Conservation (phyloP, 1,140 invertebrate genomes). For the Tetramorium parvispinum region DNA sequence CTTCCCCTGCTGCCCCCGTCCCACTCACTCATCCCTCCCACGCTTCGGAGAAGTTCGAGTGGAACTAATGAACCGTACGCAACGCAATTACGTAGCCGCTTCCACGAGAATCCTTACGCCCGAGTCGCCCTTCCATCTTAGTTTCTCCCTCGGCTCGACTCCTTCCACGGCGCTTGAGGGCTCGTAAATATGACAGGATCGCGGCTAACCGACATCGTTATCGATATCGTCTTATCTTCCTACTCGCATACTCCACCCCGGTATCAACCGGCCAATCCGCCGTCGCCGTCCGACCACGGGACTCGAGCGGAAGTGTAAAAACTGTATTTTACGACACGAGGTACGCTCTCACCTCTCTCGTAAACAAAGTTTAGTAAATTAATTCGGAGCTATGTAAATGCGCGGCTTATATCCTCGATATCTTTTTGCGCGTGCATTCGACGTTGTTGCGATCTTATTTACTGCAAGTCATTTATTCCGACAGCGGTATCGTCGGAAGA, state of each 20-base stretch:
- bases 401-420: constrained; percentile 21
- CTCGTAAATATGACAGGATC: constrained; percentile 67
- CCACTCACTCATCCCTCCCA: constrained; percentile 15
- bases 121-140: constrained; percentile 15
- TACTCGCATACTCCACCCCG: constrained; percentile 21
- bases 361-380: constrained; percentile 62
- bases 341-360: constrained; percentile 47
- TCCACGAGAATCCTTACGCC: constrained; percentile 56
- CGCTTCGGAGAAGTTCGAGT: constrained; percentile 34
- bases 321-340: constrained; percentile 60
- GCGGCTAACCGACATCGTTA: constrained; percentile 62
- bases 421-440: constrained; percentile 24
- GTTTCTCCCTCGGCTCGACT: background rate
- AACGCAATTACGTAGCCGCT: constrained; percentile 69
- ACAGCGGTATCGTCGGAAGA: background rate
- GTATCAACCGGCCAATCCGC: constrained; percentile 19
- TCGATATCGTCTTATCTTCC: constrained; percentile 69
- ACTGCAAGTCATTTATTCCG: constrained; percentile 10
- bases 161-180: constrained; percentile 30
- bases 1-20: too few relatives aligned
- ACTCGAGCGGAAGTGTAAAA: constrained; percentile 66
- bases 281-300: constrained; percentile 19
- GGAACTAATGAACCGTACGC: constrained; percentile 71
- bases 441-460: constrained; percentile 45
- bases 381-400: constrained; percentile 59